These are phyloP conservation scores for Hippocampus guttulatus DNA, from an alignment of 2,113 vertebrate genomes.

Conservation along the genomic window DNA sequence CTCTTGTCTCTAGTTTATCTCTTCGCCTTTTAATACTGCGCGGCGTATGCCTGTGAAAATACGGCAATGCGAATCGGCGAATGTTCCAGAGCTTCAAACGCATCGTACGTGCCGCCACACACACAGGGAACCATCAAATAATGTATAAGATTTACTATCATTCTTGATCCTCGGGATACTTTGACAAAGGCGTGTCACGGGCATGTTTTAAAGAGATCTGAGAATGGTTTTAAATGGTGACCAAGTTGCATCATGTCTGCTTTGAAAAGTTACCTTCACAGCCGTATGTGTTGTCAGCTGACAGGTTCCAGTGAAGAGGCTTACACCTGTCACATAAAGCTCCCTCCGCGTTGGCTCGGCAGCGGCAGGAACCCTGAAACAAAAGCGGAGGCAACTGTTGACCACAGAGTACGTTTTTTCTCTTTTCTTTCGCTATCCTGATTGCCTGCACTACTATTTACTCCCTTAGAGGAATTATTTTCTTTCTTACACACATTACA, in stretches of 20 bases:
- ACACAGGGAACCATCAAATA: no score
- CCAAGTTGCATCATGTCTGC: neutral
- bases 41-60: no score
- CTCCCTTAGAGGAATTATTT: neutral
- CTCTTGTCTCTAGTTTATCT: no score
- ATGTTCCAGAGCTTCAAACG: no score
- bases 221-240: neutral
- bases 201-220: neutral
- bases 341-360: constrained; percentile 77
- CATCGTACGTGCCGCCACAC: no score
- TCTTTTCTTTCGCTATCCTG: no score
- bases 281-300: constrained; percentile 72
- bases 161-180: no score
- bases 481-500: neutral
- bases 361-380: constrained; percentile 79
- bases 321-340: constrained; percentile 81
- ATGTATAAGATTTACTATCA: no score
- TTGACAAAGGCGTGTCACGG: neutral
- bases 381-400: constrained; percentile 23
- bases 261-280: constrained; percentile 75
- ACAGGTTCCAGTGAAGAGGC: constrained; percentile 87
- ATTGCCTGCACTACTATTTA: no score
- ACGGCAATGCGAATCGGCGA: no score
- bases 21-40: no score
- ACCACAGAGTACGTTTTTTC: no score